A percentile compares a stretch with the other conserved stretches of the same genome.
These are phyloP conservation scores for Palythoa caribaeorum DNA, from an alignment of 92 coral and sea anemone genomes.

Conservation along the genomic window DNA sequence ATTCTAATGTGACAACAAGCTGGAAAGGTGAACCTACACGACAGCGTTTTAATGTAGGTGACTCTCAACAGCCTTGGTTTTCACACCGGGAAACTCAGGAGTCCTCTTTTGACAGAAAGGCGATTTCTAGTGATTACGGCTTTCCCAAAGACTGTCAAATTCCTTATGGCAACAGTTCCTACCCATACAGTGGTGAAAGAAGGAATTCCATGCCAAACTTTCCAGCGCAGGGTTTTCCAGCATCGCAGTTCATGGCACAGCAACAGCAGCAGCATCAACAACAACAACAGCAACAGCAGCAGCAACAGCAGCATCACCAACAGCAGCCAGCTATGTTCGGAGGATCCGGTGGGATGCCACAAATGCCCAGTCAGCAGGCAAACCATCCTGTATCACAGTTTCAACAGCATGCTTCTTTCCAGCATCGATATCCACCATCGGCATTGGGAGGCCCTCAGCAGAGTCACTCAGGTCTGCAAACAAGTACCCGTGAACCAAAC, in stretches of 20 bases:
- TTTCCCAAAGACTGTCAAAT: slow-evolving; percentile 27
- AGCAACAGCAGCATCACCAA: slow-evolving; percentile 46
- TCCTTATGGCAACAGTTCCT: slow-evolving; percentile 66
- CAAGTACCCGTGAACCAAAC: slow-evolving; percentile 72
- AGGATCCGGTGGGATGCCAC: slow-evolving; percentile 30
- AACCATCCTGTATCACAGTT: slow-evolving; percentile 59
- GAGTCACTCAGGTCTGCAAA: slow-evolving; percentile 64
- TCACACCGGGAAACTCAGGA: slow-evolving; percentile 51
- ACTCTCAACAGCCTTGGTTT: slow-evolving; percentile 34
- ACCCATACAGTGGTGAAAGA: slow-evolving; percentile 69
- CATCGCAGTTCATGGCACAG: slow-evolving; percentile 62
- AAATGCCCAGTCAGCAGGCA: slow-evolving; percentile 64
- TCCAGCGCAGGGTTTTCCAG: slow-evolving; percentile 59
- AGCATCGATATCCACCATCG: slow-evolving; percentile 61
- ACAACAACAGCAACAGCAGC: slow-evolving; percentile 42
- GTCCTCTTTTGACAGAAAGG: slow-evolving; percentile 60
- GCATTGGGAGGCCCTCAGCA: slow-evolving; percentile 63
- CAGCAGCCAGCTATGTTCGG: slow-evolving; percentile 38
- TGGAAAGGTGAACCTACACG: slow-evolving; percentile 28
- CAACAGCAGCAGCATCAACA: slow-evolving; percentile 60
- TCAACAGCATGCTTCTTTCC: slow-evolving; percentile 58
- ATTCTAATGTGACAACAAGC: slow-evolving; percentile 50
- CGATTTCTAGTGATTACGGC: slow-evolving; percentile 34
- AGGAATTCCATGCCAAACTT: slow-evolving; percentile 68
- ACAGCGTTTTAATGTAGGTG: background rate